Base-by-base conservation (phyloP, 2,113 vertebrate species). In the Sphaerodactylus townsendi region DNA sequence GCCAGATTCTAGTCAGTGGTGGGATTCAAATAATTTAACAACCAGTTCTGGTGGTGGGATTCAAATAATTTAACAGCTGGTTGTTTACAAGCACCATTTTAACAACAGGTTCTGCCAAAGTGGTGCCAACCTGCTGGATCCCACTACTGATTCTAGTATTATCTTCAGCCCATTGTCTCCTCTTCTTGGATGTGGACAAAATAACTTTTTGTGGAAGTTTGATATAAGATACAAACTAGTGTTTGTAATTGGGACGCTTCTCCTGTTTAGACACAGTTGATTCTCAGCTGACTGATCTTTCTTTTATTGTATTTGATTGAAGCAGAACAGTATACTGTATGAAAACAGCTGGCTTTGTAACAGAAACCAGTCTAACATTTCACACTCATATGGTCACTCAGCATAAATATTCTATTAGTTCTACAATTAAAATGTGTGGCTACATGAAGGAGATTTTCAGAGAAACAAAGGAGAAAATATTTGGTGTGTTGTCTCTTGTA, bases 381-480 rank as follows among this genome's bases (percentile, higher is more conserved):
- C 79, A 81, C 69, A 78, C 13, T 85, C 73, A 80, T 82, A 71
- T 84, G 56, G 44, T 74, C 81, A 71, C 35, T 75, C 62, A 76
- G 46, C 69, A 87, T 83, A 90, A 76, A 89, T 83, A 70, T 35
- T 39, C 50, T 44, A 28, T 77, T 59, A 74, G 39, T n/a, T 33
- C 41, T 80, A 72, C 46, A 86, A 82, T 91, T 89, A 87, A 74
- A 91, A 90, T n/a, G 15, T 7, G 13, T 28, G n/a, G 85, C 53
- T 56, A 39, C 44, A 37, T 70, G 71, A 37, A 41, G 44, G 50
- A 59, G 77, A 86, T 87, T 90, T 84, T 75, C 56, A 87, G 89
- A 77, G 88, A 90, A 89, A 87, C 81, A 88, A 90, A 33, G 84
- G 87, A 90, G 91, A 88, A 91, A 76, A 82, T 82, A 89, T 68